Evolutionary conservation across 2,797 vertebrate species (phyloP), one percentile per base, ranked within the genome.

Genomic region (Melanotaenia maccullochi): DNA sequence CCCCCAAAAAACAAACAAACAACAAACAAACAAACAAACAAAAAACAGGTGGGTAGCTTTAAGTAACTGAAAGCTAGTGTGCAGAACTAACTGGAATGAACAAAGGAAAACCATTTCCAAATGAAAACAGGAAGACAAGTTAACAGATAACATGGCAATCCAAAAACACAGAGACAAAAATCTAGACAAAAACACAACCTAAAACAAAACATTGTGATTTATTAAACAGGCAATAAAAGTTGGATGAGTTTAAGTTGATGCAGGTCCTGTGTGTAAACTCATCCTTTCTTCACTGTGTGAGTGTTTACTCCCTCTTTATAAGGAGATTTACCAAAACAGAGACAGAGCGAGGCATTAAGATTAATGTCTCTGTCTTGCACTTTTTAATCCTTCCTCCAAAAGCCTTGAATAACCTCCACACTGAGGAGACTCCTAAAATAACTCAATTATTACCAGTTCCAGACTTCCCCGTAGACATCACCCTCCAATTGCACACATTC

Each of bases 401-500:
- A 64, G 81, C 73, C 30, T 22, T 75, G 67, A 88, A 81, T 60
- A 78, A 60, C 47, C 62, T 11, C 44, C 60, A 51, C 71, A 77
- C 74, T 5, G 47, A 67, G 32, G 63, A 84, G 68, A 68, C 68
- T 72, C 72, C 82, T 70, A 76, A 33, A 80, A 81, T 88, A 83
- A 87, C 76, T 85, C 65, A 81, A 83, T 89, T 87, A 89, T 68
- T 36, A 65, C 28, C 67, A 58, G 47, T 70, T 78, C 57, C 84
- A 79, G 60, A 74, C 76, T 84, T 78, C 81, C 80, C 80, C 56
- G 76, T 56, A 83, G 82, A 84, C 75, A 80, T 54, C 60, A 58
- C 77, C 68, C 80, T 87, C 84, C 67, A 83, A 89, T 86, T 84
- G 85, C 78, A 79, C 52, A 66, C 79, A 81, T 63, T 71, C 79